These are phyloP conservation scores for Suillia variegata DNA, from an alignment of 2,888 invertebrate species.

Conservation along the genomic window DNA sequence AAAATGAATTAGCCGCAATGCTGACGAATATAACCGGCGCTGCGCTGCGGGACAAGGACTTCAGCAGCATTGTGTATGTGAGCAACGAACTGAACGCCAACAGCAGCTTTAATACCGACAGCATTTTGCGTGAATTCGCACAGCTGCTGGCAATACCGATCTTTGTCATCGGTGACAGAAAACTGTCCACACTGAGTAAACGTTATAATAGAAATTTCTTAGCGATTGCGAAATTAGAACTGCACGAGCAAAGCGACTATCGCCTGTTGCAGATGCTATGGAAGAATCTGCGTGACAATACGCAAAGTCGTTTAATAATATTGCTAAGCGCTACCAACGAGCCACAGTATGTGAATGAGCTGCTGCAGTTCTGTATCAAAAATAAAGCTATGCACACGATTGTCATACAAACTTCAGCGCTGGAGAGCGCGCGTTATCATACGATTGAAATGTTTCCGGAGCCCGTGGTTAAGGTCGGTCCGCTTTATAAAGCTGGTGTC, in stretches of 20 bases:
- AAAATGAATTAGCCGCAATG: neutral
- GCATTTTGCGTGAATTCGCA: neutral
- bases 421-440: neutral
- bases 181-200: neutral
- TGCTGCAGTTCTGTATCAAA: conserved; percentile 5
- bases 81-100: neutral
- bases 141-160: neutral
- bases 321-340: neutral
- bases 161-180: neutral
- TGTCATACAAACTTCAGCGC: neutral
- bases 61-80: neutral
- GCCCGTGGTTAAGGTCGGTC: neutral
- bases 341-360: neutral
- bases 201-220: neutral
- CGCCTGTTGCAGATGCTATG: conserved; percentile 4
- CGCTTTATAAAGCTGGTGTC: neutral
- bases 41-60: neutral
- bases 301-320: conserved; percentile 5
- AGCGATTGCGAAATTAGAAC: neutral
- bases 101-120: neutral
- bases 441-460: conserved; percentile 4
- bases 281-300: neutral
- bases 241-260: neutral
- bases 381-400: conserved; percentile 8
- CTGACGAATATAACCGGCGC: neutral